Evolutionary conservation across 2,797 vertebrate genomes (phyloP).

Genomic region (Synaphobranchus kaupii): DNA sequence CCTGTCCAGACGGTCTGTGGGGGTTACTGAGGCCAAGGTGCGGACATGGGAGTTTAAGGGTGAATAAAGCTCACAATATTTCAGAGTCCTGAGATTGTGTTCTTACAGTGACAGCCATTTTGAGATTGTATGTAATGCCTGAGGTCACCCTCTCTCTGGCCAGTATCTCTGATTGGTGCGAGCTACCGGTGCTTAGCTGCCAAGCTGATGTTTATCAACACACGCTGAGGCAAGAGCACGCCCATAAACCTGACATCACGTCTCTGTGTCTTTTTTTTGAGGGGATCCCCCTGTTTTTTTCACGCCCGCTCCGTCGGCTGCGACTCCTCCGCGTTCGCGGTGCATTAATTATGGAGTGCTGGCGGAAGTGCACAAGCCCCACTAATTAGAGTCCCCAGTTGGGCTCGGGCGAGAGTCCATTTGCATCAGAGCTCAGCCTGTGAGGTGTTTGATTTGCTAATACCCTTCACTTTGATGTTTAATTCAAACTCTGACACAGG

Average conservation of each 20-base stretch:
- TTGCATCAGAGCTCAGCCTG: not conserved
- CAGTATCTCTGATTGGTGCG: not conserved
- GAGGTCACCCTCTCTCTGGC: not conserved
- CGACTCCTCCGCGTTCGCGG: not conserved
- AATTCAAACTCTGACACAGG: conserved; percentile 7
- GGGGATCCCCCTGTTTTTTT: conserved; percentile 2
- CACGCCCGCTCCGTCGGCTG: not conserved
- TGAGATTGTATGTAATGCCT: not conserved
- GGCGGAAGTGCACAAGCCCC: conserved; percentile 11
- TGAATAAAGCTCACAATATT: not conserved
- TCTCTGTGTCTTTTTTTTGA: not conserved
- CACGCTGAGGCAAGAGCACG: not conserved
- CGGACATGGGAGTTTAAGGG: not conserved
- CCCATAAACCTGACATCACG: not conserved
- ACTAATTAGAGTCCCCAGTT: conserved; percentile 8
- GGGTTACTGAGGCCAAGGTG: not conserved
- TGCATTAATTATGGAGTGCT: conserved; percentile 26
- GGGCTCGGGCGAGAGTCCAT: not conserved
- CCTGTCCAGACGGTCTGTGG: not conserved
- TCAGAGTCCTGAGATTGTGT: not conserved
- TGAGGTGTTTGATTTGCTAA: conserved; percentile 14
- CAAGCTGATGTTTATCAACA: not conserved
- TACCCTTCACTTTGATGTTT: conserved; percentile 23
- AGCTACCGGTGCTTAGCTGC: not conserved
- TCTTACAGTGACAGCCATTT: not conserved